Conservation (phyloP, 2,888 invertebrate genomes). For the Heliconius ismenius region DNA sequence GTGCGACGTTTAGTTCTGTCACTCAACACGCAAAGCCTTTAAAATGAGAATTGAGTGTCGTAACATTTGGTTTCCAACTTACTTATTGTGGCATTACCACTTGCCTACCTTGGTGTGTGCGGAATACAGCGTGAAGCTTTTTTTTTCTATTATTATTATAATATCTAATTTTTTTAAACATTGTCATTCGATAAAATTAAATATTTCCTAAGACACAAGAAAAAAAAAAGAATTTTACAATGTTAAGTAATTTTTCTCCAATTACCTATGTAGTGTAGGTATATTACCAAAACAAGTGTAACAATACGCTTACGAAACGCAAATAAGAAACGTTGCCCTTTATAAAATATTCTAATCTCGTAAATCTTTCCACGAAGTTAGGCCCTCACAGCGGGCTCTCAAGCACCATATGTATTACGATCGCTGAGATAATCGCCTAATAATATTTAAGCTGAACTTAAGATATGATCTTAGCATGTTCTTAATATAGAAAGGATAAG, state of each 20-base stretch:
- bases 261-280: neutral
- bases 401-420: neutral
- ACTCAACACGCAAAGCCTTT: neutral
- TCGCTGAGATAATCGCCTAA: neutral
- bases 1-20: neutral
- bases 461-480: constrained; percentile 16
- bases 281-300: constrained; percentile 1
- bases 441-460: constrained; percentile 10
- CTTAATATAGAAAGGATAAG: neutral
- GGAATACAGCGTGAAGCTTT: too few species aligned
- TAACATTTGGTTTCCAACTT: neutral
- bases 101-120: neutral
- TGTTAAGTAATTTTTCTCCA: neutral
- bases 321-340: constrained; percentile 22
- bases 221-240: neutral
- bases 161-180: too few species aligned
- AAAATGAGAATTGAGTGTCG: neutral
- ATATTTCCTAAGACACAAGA: neutral
- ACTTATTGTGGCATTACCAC: neutral
- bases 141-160: too few species aligned
- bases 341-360: constrained; percentile 28
- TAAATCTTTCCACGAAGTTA: constrained; percentile 24
- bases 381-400: constrained; percentile 22
- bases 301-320: constrained; percentile 6
- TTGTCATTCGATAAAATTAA: neutral